Base-by-base conservation (phyloP, 2,113 vertebrate species). In the Perca fluviatilis region DNA sequence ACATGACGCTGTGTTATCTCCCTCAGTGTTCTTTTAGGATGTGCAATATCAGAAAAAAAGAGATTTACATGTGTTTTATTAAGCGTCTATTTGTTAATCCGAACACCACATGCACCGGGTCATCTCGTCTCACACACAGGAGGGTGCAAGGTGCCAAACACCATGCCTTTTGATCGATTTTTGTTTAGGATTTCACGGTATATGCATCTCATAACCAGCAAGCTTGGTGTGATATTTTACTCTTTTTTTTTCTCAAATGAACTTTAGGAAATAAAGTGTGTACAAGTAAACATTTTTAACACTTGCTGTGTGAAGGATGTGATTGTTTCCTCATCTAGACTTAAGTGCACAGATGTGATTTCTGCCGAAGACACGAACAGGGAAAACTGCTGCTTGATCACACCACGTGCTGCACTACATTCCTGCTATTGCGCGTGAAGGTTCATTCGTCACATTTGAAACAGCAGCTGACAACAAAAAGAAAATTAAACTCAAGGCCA, bases 11-110 rank as follows among this genome's bases (percentile, higher is more conserved):
- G 68, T 84, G 74, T 82, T 60, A 23, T 87, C 74, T 76, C 88
- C 80, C 74, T 88, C 84, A 81, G 85, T 92, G 79, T 88, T 90
- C 74, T 89, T 67, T 60, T 84, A 92, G 86, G 80, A 92, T 93
- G 94, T 94, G 93, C 93, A 95, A 95, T 94, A 94, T 91, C 49
- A 84, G 66, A 92, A 71, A 85, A 72, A 71, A 81, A 79, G 58
- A 80, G 75, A 86, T 77, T 81, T 79, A 46, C 40, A n/a, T 74
- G 57, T 86, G 74, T 90, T 90, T 83, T 81, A 85, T 66, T 61
- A 88, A 76, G 69, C 54, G 51, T 77, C 25, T 71, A 19, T 72
- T 56, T 50, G 23, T 91, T 61, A 18, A 60, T 74, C 73, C n/a
- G 7, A 77, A 40, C 63, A 57, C 51, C 21, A 74, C 73, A 53